phyloP scores from a whole-genome alignment of 2,888 invertebrate species.

The Drosophila nr. fundita region DNA sequence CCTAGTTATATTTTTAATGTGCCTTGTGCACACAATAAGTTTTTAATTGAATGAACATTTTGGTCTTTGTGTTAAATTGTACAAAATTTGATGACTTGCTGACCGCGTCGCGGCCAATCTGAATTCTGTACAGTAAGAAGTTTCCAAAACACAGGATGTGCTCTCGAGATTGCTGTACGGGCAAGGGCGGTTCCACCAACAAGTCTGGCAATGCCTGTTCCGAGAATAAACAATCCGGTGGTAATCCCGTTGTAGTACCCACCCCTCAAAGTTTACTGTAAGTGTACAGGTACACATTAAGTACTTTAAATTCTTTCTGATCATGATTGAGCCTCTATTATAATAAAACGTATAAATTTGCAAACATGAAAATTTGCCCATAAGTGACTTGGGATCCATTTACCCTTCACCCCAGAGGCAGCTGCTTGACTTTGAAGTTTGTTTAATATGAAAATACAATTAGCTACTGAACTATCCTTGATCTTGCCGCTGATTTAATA shows the following conservation, averaged over 20 bases:
- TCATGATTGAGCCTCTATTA: background rate
- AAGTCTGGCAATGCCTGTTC: slow-evolving; percentile 47
- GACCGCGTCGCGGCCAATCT: background rate
- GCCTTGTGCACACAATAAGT: background rate
- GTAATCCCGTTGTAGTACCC: slow-evolving; percentile 49
- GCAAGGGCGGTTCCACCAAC: slow-evolving; percentile 30
- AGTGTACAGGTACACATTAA: slow-evolving; percentile 27
- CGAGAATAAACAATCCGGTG: slow-evolving; percentile 38
- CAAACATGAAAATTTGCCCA: background rate
- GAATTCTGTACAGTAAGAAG: slow-evolving; percentile 8
- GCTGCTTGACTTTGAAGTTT: slow-evolving; percentile 22
- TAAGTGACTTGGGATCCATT: background rate
- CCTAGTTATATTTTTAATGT: background rate
- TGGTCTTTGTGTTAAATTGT: background rate
- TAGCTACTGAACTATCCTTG: slow-evolving; percentile 56
- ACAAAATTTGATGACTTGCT: background rate
- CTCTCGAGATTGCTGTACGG: slow-evolving; percentile 67
- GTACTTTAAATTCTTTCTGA: background rate
- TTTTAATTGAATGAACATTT: slow-evolving; percentile 1
- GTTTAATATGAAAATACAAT: background rate
- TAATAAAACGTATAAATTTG: background rate
- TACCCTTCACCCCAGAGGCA: slow-evolving; percentile 18
- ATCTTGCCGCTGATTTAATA: slow-evolving; percentile 61
- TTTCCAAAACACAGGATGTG: slow-evolving; percentile 47
- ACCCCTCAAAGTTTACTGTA: slow-evolving; percentile 72